Evolutionary conservation across 2,888 invertebrate species (phyloP).

Genomic region (Acanthosepion lycidas): DNA sequence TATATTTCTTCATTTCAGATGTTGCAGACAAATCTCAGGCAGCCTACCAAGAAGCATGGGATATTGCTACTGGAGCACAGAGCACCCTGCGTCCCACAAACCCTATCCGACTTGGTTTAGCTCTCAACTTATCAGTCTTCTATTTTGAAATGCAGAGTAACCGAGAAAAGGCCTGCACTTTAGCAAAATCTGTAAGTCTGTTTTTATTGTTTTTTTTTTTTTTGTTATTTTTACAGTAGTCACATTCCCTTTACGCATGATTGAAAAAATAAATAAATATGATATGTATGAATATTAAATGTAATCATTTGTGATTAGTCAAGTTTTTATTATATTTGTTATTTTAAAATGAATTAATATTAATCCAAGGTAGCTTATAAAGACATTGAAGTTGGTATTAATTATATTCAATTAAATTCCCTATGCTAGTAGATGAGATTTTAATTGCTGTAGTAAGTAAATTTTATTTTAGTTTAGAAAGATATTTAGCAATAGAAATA

Average conservation of each 20-base stretch:
- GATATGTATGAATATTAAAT: no score
- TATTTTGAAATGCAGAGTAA: conserved; percentile 33
- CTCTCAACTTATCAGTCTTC: neutral
- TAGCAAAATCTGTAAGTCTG: neutral
- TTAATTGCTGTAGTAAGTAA: no score
- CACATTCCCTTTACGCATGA: neutral
- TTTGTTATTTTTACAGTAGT: neutral
- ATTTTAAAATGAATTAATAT: no score
- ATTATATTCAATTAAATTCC: no score
- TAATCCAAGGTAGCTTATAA: no score
- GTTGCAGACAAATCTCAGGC: conserved; percentile 33
- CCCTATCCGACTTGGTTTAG: neutral
- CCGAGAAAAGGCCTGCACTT: conserved; percentile 33
- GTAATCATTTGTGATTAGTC: no score
- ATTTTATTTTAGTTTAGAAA: no score
- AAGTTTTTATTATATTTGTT: no score
- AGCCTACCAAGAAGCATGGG: conserved; percentile 33
- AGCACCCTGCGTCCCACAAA: conserved; percentile 12
- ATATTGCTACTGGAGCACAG: neutral
- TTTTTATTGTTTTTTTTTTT: neutral
- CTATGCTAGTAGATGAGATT: no score
- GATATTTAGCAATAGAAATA: no score
- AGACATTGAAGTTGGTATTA: no score
- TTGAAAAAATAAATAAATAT: neutral
- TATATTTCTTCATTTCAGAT: neutral